phyloP scores from a whole-genome alignment of 1,140 invertebrate genomes.

The Lethrus apterus region DNA sequence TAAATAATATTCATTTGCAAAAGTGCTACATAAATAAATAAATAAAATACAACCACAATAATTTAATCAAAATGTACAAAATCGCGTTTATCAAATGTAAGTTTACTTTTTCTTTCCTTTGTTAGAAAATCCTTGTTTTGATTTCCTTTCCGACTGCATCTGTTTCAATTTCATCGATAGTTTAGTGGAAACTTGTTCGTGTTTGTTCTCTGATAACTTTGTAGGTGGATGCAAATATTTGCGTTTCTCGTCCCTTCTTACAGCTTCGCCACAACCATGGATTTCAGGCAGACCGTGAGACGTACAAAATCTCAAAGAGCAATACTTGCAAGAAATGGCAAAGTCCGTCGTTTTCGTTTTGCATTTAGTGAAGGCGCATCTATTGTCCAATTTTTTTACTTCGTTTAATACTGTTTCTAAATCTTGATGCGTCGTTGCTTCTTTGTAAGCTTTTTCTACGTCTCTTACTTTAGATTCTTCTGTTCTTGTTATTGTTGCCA shows the following conservation, averaged over 20 bases:
- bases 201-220: conserved; percentile 36
- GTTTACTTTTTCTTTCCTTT: conserved; percentile 32
- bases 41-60: background rate
- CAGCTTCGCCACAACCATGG: conserved; percentile 41
- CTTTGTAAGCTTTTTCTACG: conserved; percentile 31
- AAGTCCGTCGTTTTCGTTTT: conserved; percentile 36
- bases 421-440: conserved; percentile 31
- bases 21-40: background rate
- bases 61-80: too few species aligned
- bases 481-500: conserved; percentile 22
- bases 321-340: conserved; percentile 38
- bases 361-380: conserved; percentile 37
- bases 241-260: conserved; percentile 34
- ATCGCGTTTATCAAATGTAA: too few species aligned
- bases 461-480: conserved; percentile 26
- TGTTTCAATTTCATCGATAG: conserved; percentile 37
- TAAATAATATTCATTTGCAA: background rate
- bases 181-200: conserved; percentile 35
- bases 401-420: conserved; percentile 35
- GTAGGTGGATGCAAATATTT: conserved; percentile 34
- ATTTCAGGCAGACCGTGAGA: conserved; percentile 39
- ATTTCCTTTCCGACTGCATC: conserved; percentile 37
- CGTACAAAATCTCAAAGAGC: conserved; percentile 37
- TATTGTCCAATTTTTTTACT: conserved; percentile 36
- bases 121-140: conserved; percentile 32